A percentile compares a stretch with the other conserved stretches of the same genome.
Evolutionary conservation across 2,797 vertebrate species (phyloP).

Genomic region (Cyclopterus lumpus): DNA sequence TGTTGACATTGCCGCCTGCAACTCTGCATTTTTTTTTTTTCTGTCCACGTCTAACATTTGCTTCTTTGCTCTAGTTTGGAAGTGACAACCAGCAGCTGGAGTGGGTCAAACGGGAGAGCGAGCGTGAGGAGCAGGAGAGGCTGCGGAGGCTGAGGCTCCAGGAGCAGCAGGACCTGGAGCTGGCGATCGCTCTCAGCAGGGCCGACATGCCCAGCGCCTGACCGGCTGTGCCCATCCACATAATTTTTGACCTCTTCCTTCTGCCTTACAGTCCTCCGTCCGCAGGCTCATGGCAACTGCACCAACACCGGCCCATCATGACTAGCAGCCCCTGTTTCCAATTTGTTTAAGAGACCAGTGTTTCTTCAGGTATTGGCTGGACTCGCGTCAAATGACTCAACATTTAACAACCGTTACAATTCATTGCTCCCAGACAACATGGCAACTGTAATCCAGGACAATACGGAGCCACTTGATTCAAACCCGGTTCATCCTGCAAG

Average conservation of each 20-base stretch:
- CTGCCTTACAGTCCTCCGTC: slow-evolving; percentile 12
- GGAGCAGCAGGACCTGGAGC: slow-evolving; percentile 94
- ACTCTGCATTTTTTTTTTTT: background rate
- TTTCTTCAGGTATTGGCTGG: slow-evolving; percentile 53
- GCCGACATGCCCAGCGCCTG: slow-evolving; percentile 89
- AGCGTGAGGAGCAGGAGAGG: slow-evolving; percentile 92
- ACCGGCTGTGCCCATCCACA: slow-evolving; percentile 42
- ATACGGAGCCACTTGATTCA: slow-evolving; percentile 60
- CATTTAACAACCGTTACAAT: slow-evolving; percentile 66
- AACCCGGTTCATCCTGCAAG: slow-evolving; percentile 55
- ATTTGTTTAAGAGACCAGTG: slow-evolving; percentile 53
- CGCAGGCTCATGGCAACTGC: slow-evolving; percentile 33
- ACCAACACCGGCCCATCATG: slow-evolving; percentile 41
- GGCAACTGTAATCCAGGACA: slow-evolving; percentile 72
- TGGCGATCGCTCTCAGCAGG: slow-evolving; percentile 96
- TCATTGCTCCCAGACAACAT: slow-evolving; percentile 67
- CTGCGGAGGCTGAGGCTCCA: slow-evolving; percentile 88
- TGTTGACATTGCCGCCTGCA: slow-evolving; percentile 20
- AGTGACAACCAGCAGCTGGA: slow-evolving; percentile 96
- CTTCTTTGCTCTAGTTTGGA: slow-evolving; percentile 86
- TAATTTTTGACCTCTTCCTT: slow-evolving; percentile 11
- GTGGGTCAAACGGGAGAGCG: slow-evolving; percentile 94
- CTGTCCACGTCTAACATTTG: slow-evolving; percentile 34
- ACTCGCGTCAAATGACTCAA: slow-evolving; percentile 60
- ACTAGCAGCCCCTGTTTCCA: slow-evolving; percentile 59